A percentile compares a stretch with the other conserved stretches of the same genome.
Evolutionary conservation across 2,888 invertebrate genomes (phyloP).

Genomic region (Acanthosepion lycidas): DNA sequence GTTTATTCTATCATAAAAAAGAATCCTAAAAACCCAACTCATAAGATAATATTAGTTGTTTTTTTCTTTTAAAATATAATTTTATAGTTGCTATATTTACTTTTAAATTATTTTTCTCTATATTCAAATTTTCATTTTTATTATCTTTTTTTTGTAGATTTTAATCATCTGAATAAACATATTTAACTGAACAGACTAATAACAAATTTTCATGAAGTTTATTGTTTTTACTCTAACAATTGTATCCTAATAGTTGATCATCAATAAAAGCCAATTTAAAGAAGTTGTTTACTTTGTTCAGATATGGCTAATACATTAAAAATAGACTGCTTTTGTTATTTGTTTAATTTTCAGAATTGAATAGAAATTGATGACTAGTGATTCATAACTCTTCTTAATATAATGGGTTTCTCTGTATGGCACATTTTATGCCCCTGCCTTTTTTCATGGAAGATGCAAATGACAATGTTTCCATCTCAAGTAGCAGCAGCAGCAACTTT

Average conservation of each 20-base stretch:
- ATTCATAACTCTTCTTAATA: conserved; percentile 33
- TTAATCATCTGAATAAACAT: background rate
- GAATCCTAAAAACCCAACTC: background rate
- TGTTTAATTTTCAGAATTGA: background rate
- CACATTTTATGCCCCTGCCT: conserved; percentile 7
- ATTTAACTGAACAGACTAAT: background rate
- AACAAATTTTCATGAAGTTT: background rate
- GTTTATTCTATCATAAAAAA: background rate
- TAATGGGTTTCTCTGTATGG: conserved; percentile 21
- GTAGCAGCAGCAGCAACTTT: background rate
- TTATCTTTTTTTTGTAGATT: background rate
- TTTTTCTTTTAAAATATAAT: background rate
- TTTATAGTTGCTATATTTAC: background rate
- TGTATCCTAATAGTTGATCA: background rate
- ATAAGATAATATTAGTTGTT: background rate
- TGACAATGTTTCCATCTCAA: conserved; percentile 33
- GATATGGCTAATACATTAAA: background rate
- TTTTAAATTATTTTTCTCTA: background rate
- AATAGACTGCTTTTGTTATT: conserved; percentile 14
- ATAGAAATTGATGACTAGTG: conserved; percentile 33
- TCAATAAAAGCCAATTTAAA: background rate
- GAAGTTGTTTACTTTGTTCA: background rate
- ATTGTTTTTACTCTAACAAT: background rate
- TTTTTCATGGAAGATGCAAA: conserved; percentile 2
- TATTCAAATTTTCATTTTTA: background rate